Evolutionary conservation across 2,888 invertebrate species (phyloP).

Genomic region (Drosophila anceps): DNA sequence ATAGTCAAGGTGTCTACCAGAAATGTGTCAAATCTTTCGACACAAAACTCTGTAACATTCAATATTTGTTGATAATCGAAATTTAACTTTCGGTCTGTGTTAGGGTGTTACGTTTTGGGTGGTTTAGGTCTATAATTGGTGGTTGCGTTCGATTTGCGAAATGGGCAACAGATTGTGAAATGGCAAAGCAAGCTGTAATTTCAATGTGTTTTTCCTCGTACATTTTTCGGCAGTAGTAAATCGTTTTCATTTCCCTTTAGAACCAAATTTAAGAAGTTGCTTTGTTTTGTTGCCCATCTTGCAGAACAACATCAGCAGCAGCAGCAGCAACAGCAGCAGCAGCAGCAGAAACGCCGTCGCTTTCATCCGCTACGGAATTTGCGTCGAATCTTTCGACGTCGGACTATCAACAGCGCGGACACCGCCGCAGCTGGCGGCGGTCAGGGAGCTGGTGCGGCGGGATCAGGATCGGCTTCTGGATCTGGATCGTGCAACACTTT

Average conservation of each 20-base stretch:
- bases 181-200: conserved; percentile 17
- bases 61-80: neutral
- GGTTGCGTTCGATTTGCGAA: neutral
- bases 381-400: conserved; percentile 85
- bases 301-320: conserved; percentile 72
- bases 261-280: conserved; percentile 35
- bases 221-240: conserved; percentile 8
- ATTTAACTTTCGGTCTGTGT: conserved; percentile 7
- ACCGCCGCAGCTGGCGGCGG: conserved; percentile 42
- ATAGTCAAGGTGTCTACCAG: neutral
- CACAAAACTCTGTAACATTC: neutral
- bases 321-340: conserved; percentile 68
- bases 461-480: conserved; percentile 27
- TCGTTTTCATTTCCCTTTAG: conserved; percentile 4
- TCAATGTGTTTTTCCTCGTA: neutral
- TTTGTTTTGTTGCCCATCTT: conserved; percentile 12
- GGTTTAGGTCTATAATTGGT: neutral
- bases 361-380: conserved; percentile 85
- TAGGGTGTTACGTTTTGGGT: conserved; percentile 1
- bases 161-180: conserved; percentile 3
- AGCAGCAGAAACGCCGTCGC: conserved; percentile 84
- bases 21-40: neutral
- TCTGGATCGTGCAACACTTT: conserved; percentile 68
- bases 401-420: conserved; percentile 83
- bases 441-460: conserved; percentile 43